These are phyloP conservation scores for Dolichopus griseipennis DNA, from an alignment of 2,888 invertebrate species.

Conservation along the genomic window DNA sequence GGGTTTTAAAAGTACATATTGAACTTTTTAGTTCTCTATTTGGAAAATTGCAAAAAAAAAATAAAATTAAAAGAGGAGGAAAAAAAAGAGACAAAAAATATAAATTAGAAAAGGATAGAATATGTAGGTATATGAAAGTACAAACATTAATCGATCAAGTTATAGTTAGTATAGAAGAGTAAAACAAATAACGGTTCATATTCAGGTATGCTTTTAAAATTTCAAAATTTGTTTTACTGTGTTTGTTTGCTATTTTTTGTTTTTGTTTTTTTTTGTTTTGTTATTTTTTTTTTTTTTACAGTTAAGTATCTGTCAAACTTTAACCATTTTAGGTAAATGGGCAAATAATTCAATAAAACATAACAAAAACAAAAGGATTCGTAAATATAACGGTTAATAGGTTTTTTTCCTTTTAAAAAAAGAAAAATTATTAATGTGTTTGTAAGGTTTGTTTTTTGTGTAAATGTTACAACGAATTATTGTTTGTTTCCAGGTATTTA, in stretches of 20 bases:
- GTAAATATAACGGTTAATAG: neutral
- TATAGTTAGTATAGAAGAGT: neutral
- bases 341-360: neutral
- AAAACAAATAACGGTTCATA: constrained; percentile 4
- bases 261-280: neutral
- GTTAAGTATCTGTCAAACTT: neutral
- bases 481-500: no score
- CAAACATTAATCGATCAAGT: no score
- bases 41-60: no score
- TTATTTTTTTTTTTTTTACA: neutral
- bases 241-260: neutral
- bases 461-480: no score
- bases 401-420: neutral
- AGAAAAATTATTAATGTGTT: no score
- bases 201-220: neutral
- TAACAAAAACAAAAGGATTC: neutral
- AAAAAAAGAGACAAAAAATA: no score
- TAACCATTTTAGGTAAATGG: neutral
- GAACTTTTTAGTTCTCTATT: no score
- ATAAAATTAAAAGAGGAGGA: no score
- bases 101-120: no score
- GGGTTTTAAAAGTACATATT: no score
- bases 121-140: no score
- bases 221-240: neutral
- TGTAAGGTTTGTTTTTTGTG: no score